Base-by-base conservation (phyloP, 2,888 invertebrate genomes). In the Macroteleia sp. region DNA sequence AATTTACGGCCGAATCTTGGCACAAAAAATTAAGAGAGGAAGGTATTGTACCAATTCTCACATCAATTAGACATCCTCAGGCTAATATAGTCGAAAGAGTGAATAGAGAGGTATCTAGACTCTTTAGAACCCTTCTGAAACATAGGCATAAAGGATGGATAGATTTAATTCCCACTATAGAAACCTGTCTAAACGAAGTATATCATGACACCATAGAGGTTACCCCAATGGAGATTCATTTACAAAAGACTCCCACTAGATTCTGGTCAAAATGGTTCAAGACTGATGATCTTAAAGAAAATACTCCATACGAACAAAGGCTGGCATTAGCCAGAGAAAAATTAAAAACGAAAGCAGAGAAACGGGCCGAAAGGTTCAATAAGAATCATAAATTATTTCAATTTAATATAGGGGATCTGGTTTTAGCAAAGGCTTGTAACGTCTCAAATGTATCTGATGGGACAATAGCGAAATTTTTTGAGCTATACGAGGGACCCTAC, bases 1-100 rank as follows among this genome's bases (percentile, higher is more conserved):
- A 61, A 5, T 59, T 59, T 30, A 59, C 59, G 3, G 30, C 34
- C 0, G 10, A 44, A 4, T 8, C 3, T 0, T 62, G 50, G 39
- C 20, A 2, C 0, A 28, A 50, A 1, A 48, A 28, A 20, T 10
- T 62, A 19, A 30, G 10, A 9, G 41, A 48, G 0, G 41, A 50
- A 19, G 10, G 12, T 2, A 50, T 62, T 19, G 9, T 17, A 16
- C n/a, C 9, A 10, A 25, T 61, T 2, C 44, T 46, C 2, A 34
- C 34, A 3, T 61, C 61, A 9, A 22, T 57, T 10, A 25, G 56
- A 17, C 54, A 36, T 22, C 54, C 36, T 1, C 54, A 54, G 19
- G 36, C 36, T 5, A 54, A 54, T 9, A 14, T 41, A 3, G 39
- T 41, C 6, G 28, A 41, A 28, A 41, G 56, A n/a, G 41, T 56